phyloP scores from a whole-genome alignment of 2,113 vertebrate species.

The Myodes glareolus region DNA sequence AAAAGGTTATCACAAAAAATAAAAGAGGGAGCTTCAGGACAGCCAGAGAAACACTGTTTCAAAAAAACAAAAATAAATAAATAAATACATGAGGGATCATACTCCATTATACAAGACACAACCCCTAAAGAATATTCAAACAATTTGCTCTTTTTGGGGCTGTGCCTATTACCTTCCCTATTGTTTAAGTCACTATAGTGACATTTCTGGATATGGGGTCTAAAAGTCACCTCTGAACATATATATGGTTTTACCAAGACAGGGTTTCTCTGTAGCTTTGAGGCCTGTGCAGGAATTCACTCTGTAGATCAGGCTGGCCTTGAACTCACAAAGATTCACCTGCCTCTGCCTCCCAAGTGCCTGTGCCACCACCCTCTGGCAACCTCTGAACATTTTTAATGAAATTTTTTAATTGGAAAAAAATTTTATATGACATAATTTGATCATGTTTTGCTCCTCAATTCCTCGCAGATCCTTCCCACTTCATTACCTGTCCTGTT shows the following conservation, averaged over 20 bases:
- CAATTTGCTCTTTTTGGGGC: background rate
- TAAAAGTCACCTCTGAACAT: background rate
- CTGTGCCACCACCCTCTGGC: too few relatives aligned
- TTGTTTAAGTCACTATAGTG: background rate
- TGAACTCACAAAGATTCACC: too few relatives aligned
- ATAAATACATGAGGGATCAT: background rate
- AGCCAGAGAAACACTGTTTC: background rate
- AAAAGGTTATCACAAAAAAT: background rate
- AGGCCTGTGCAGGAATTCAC: too few relatives aligned
- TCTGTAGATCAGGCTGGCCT: too few relatives aligned
- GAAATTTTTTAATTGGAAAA: background rate
- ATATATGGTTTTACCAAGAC: too few relatives aligned
- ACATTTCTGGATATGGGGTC: background rate
- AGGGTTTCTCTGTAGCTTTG: too few relatives aligned
- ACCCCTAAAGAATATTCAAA: background rate
- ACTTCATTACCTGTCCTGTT: background rate
- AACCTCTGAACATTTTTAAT: background rate
- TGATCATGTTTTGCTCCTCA: background rate
- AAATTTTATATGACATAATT: background rate
- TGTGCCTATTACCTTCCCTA: background rate
- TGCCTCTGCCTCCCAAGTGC: too few relatives aligned
- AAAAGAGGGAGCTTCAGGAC: background rate
- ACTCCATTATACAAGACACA: background rate
- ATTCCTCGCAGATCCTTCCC: background rate
- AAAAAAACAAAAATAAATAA: background rate